These are phyloP conservation scores for Nycteola revayana DNA, from an alignment of 2,888 invertebrate genomes.

Conservation along the genomic window DNA sequence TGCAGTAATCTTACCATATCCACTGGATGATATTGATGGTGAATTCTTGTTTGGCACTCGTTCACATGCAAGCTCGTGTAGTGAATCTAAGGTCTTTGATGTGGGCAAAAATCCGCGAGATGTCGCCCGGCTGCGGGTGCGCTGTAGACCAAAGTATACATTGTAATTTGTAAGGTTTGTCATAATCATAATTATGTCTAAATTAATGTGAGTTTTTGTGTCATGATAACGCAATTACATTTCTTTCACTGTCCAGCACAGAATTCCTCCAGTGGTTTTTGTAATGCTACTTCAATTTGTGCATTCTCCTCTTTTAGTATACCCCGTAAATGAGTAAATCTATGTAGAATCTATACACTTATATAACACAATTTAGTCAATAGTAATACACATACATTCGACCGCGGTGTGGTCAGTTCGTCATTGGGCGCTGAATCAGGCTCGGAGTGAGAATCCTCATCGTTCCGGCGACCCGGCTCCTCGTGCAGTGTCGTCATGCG, in stretches of 20 bases:
- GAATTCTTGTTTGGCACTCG: conserved; percentile 76
- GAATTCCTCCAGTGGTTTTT: too few species aligned
- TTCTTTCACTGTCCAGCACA: too few species aligned
- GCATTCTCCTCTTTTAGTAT: too few species aligned
- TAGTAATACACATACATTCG: conserved; percentile 51
- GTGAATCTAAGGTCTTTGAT: conserved; percentile 93
- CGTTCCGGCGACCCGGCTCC: conserved; percentile 83
- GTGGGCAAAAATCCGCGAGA: conserved; percentile 83
- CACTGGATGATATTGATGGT: conserved; percentile 91
- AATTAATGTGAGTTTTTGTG: too few species aligned
- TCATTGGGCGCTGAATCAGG: conserved; percentile 68
- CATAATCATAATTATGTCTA: too few species aligned
- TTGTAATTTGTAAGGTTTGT: too few species aligned
- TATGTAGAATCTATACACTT: too few species aligned
- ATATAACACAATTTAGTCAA: too few species aligned
- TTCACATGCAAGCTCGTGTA: conserved; percentile 87
- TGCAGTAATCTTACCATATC: conserved; percentile 84
- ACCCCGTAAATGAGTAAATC: too few species aligned
- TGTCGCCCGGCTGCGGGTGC: conserved; percentile 60
- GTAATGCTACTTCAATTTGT: too few species aligned
- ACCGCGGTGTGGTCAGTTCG: conserved; percentile 62
- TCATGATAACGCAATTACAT: too few species aligned
- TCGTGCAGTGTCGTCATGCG: conserved; percentile 97
- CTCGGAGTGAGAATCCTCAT: conserved; percentile 77
- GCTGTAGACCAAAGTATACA: conserved; percentile 50